Base-by-base conservation (phyloP, 2,888 invertebrate species). In the Chaitophorus viminalis region DNA sequence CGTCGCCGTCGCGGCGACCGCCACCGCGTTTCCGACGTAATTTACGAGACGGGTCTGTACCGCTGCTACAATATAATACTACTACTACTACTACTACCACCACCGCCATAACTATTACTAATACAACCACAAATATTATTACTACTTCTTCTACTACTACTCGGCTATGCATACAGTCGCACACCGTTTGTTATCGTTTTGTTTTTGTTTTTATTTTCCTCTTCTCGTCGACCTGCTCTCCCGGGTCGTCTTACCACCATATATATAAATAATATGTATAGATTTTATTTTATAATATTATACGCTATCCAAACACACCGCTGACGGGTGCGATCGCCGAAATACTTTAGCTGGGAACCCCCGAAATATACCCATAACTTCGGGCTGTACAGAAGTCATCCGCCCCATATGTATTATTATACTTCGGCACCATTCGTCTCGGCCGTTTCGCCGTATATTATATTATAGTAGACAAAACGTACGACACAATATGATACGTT, bases 31-130 rank as follows among this genome's bases (percentile, higher is more conserved):
- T 33, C 46, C 46, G 46, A 46, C 84, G 76, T 84, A 76, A 84
- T 76, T 84, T 76, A 84, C 84, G 76, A 76, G 65, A 76, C 75
- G 1, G 76, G 76, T 65, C 65, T 68, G 76, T 68, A 65, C 54
- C 9, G 21, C 54, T 52, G 6, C 54, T 18, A 21, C 54, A 1
- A 21, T 6, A 21, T 2, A 21, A 0, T 25, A 60, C 54, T 11
- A 54, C 54, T 54, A 54, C 21, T 54, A 54, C 54, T 60, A 60
- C 60, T 60, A 25, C 60, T 60, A 60, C 60, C 25, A 46, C 46
- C 25, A 60, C 60, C 6, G 25, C 60, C 2, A 46, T 65, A 68
- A 3, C 21, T 60, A 60, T 0, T 60, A 3, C 2, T 54, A 54
- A 3, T 54, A 21, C 21, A 4, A 21, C 54, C 21, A 54, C 18